Percentiles rank a stretch among this genome's conserved stretches.
phyloP scores from a whole-genome alignment of 2,888 invertebrate species.

The Archips crataeganus region DNA sequence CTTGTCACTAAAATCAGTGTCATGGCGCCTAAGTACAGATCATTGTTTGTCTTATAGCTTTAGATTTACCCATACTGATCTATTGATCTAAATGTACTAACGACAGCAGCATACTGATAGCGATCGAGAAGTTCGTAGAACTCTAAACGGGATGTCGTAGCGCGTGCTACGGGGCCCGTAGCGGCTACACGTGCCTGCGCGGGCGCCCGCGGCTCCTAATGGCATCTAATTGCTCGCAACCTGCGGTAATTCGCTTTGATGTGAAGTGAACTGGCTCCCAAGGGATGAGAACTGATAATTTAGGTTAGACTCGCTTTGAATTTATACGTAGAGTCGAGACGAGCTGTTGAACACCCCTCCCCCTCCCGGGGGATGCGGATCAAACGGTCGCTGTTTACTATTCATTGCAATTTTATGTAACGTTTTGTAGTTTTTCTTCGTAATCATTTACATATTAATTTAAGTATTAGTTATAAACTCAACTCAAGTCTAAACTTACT shows the following conservation, averaged over 20 bases:
- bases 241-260: constrained; percentile 24
- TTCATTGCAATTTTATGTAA: background rate
- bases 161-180: too few relatives aligned
- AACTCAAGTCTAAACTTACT: background rate
- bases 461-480: background rate
- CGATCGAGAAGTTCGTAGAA: too few relatives aligned
- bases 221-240: constrained; percentile 14
- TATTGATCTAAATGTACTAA: too few relatives aligned
- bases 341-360: background rate
- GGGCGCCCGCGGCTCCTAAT: background rate
- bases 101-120: too few relatives aligned
- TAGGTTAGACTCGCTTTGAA: constrained; percentile 14
- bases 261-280: constrained; percentile 8
- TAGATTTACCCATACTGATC: too few relatives aligned
- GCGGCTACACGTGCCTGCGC: background rate
- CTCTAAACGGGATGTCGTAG: too few relatives aligned
- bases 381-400: background rate
- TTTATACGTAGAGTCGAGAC: constrained; percentile 10
- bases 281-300: constrained; percentile 17
- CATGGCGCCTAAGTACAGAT: too few relatives aligned
- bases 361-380: background rate
- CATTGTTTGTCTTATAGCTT: too few relatives aligned
- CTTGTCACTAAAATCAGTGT: too few relatives aligned
- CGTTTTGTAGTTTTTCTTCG: background rate
- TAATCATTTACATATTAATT: too few relatives aligned